Base-by-base conservation (phyloP, 2,888 invertebrate genomes). In the Ischnura elegans region DNA sequence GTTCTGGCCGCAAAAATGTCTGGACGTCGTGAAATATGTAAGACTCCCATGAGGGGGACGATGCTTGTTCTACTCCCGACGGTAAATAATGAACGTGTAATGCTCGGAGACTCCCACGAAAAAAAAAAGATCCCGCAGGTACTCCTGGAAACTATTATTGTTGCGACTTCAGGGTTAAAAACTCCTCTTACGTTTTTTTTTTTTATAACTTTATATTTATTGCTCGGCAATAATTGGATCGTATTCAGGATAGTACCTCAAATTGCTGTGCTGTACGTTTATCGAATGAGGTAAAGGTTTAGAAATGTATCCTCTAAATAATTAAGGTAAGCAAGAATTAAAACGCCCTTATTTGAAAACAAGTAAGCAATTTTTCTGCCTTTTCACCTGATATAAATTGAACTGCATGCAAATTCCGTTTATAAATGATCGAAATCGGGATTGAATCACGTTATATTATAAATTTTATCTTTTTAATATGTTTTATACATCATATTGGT, bases 111-210 rank as follows among this genome's bases (percentile, higher is more conserved):
- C 2, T 29, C 25, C 76, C 1, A 76, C 36, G 61, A n/a, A 61
- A 61, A 55, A 21, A 55, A 21, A 61, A 61, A 61, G 21, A 76
- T 66, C 29, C 29, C 0, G 5, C 25, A 10, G 29, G 29, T 36
- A 25, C 36, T 36, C 76, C 76, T 36, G 76, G 76, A 76, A 76
- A 76, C 76, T 76, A 36, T 76, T 76, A 76, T 76, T 21, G 76
- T 76, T 4, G 29, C 36, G 29, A 36, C 13, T 0, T 51, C 13
- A 19, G 16, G 0, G 29, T 76, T 36, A 13, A 16, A 36, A 36
- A 36, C 36, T 76, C 13, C 66, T 76, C 2, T n/a, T 6, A 76
- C 13, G 13, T 76, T 25, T 10, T 1, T 76, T 4, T 76, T 25
- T 10, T 1, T 76, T 4, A 36, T 36, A 13, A 36, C 76, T 6